Conservation (phyloP, 2,888 invertebrate genomes). For the Meiosimyza decipiens region DNA sequence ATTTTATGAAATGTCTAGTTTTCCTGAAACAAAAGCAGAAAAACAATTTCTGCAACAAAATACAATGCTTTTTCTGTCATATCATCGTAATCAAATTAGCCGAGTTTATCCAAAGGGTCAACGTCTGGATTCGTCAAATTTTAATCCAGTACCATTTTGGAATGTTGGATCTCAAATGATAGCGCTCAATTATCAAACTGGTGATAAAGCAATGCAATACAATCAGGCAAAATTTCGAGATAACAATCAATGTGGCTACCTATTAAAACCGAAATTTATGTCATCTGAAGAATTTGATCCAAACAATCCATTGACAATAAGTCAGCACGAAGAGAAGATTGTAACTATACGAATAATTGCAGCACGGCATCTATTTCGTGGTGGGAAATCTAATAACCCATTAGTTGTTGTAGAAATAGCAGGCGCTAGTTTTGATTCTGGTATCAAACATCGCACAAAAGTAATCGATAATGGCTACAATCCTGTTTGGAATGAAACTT, state of each 20-base stretch:
- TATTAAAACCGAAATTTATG: conserved; percentile 92
- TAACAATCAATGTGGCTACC: conserved; percentile 93
- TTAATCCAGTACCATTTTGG: conserved; percentile 95
- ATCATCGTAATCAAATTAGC: conserved; percentile 87
- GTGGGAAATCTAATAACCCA: conserved; percentile 85
- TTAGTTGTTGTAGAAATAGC: conserved; percentile 91
- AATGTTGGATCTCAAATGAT: conserved; percentile 97
- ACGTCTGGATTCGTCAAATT: conserved; percentile 96
- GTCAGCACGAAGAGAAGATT: conserved; percentile 72
- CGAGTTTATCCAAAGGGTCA: conserved; percentile 96
- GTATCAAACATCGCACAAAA: conserved; percentile 86
- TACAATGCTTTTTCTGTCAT: conserved; percentile 77
- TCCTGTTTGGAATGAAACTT: conserved; percentile 90
- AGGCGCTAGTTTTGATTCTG: conserved; percentile 88
- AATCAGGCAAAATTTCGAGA: conserved; percentile 93
- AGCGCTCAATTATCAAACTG: conserved; percentile 96
- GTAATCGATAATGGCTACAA: conserved; percentile 94
- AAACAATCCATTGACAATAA: conserved; percentile 73
- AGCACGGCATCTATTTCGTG: conserved; percentile 88
- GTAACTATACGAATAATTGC: conserved; percentile 84
- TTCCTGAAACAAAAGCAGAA: conserved; percentile 96
- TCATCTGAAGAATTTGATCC: conserved; percentile 83
- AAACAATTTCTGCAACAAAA: conserved; percentile 87
- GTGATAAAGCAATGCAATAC: conserved; percentile 95
- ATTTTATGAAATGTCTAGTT: conserved; percentile 98